A percentile compares a stretch with the other conserved stretches of the same genome.
Conservation (phyloP, 2,797 vertebrate genomes). For the Ctenopoma kingsleyae region DNA sequence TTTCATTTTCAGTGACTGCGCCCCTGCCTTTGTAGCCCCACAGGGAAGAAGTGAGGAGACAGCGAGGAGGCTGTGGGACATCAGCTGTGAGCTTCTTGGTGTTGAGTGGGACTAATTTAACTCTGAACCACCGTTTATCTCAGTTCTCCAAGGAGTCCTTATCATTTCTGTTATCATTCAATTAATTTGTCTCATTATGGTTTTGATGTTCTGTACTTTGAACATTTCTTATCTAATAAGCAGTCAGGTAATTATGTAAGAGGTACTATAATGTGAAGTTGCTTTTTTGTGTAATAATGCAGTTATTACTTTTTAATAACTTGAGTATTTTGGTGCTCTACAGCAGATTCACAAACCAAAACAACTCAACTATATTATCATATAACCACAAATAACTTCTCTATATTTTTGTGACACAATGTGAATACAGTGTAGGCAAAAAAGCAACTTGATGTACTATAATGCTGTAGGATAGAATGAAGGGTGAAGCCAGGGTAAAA, state of each 20-base stretch:
- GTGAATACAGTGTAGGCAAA: slow-evolving; percentile 71
- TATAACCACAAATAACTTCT: slow-evolving; percentile 53
- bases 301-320: slow-evolving; percentile 60
- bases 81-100: slow-evolving; percentile 92
- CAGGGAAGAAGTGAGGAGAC: slow-evolving; percentile 89
- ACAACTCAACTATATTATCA: slow-evolving; percentile 47
- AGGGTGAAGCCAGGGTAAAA: slow-evolving; percentile 76
- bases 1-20: slow-evolving; percentile 87
- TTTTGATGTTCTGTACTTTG: slow-evolving; percentile 55
- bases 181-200: slow-evolving; percentile 35
- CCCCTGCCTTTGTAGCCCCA: slow-evolving; percentile 88
- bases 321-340: slow-evolving; percentile 55
- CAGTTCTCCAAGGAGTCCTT: slow-evolving; percentile 40
- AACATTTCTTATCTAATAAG: slow-evolving; percentile 54
- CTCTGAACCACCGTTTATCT: slow-evolving; percentile 18
- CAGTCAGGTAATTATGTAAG: slow-evolving; percentile 64
- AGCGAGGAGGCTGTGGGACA: slow-evolving; percentile 89
- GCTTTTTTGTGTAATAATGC: slow-evolving; percentile 70
- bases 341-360: slow-evolving; percentile 38
- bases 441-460: slow-evolving; percentile 62
- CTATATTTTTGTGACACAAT: slow-evolving; percentile 70
- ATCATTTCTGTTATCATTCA: slow-evolving; percentile 40
- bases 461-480: slow-evolving; percentile 67
- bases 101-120: slow-evolving; percentile 89
- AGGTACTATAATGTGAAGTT: slow-evolving; percentile 68